Evolutionary conservation across 2,797 vertebrate genomes (phyloP), one percentile per base, ranked within the genome.

Genomic region (Poeciliopsis gracilis): DNA sequence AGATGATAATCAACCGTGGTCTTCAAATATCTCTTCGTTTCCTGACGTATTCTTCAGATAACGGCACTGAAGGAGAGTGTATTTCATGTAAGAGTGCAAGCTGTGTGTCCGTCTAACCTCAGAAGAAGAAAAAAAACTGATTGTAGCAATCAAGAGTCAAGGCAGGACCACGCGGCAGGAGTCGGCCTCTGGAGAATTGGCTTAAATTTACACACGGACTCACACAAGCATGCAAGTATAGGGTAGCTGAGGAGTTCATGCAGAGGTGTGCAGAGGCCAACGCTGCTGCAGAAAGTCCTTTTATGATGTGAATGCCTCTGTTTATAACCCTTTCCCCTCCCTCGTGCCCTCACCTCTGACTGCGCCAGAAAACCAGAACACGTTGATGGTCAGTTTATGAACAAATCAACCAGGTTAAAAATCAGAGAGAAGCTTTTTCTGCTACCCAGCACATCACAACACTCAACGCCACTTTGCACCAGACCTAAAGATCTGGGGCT

Each of bases 101-200:
- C 83, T 90, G 86, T 88, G 87, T 25, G 82, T 82, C 78, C 41
- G 5, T 72, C 78, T n/a, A 81, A 82, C 74, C 23, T 13, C 36
- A 51, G 59, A 72, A 59, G 80, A 46, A 76, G 74, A 43, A 71
- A 77, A 59, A 88, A 77, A 81, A 72, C 15, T 84, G 90, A 92
- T 91, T 92, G 85, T 77, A 75, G 82, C 89, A 90, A 92, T 93
- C 92, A 90, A 80, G 83, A 88, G 84, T 84, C 76, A 71, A 86
- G 83, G 69, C 83, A 59, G 10, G 82, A 82, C 74, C 15, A 18
- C 89, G 72, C 43, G 23, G 81, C 88, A 66, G 85, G 90, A 89
- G 88, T 77, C 33, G 18, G 55, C 41, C 81, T 78, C 70, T 77
- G 73, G 57, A 84, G 86, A 86, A 90, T 84, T 87, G 89, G 81